Evolutionary conservation across 2,797 vertebrate genomes (phyloP).

Genomic region (Gambusia yucatana): DNA sequence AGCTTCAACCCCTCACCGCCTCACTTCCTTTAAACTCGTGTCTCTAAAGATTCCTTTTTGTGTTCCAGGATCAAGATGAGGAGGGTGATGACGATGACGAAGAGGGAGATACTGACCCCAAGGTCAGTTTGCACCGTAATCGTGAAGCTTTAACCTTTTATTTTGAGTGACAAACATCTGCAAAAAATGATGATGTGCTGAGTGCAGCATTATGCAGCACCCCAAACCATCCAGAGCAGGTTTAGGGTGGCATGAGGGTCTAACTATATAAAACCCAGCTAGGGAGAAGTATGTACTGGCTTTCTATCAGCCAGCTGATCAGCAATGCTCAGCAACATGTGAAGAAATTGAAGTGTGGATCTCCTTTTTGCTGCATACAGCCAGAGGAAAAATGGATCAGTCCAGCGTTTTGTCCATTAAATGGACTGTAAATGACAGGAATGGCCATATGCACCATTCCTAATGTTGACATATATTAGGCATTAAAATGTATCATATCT

Average conservation of each 20-base stretch:
- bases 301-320: not conserved
- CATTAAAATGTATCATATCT: not conserved
- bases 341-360: not conserved
- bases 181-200: not conserved
- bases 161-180: not conserved
- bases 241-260: not conserved
- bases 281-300: not conserved
- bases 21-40: not conserved
- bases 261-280: not conserved
- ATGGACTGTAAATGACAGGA: not conserved
- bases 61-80: constrained; percentile 86
- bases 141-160: not conserved
- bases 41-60: constrained; percentile 3
- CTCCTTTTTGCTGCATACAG: not conserved
- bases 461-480: not conserved
- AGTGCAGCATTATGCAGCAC: not conserved
- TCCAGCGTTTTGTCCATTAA: not conserved
- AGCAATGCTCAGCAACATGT: not conserved
- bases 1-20: not conserved
- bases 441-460: not conserved
- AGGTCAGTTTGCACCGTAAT: constrained; percentile 77
- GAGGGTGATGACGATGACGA: constrained; percentile 93
- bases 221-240: not conserved
- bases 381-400: not conserved
- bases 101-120: constrained; percentile 87